phyloP scores from a whole-genome alignment of 64 coral and sea anemone species.

The Dendrophyllia cribrosa region DNA sequence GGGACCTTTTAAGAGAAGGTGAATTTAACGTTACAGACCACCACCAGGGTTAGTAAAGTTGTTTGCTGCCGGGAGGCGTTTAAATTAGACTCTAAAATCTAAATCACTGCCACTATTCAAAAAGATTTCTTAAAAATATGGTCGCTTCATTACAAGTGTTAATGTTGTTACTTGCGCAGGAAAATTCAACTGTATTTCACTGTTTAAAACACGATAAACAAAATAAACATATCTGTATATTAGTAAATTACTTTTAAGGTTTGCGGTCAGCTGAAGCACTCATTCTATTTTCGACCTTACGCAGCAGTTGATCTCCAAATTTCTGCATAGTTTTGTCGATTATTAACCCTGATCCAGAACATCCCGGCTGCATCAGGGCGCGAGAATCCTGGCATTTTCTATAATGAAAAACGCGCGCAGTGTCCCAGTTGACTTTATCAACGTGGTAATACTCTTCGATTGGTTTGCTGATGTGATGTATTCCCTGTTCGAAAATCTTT shows the following conservation, averaged over 20 bases:
- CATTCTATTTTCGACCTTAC: background rate
- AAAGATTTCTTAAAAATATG: too few relatives aligned
- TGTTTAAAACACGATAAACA: too few relatives aligned
- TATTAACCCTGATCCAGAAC: background rate
- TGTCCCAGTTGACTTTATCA: slow-evolving; percentile 1
- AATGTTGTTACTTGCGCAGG: too few relatives aligned
- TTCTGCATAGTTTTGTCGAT: slow-evolving; percentile 41
- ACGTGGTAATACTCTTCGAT: background rate
- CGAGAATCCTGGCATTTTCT: background rate
- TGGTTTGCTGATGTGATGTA: slow-evolving; percentile 40
- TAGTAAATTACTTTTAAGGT: background rate
- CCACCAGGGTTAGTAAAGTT: too few relatives aligned
- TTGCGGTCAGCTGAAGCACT: background rate
- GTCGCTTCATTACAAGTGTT: too few relatives aligned
- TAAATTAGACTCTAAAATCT: too few relatives aligned
- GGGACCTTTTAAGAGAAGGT: too few relatives aligned
- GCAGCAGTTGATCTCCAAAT: background rate
- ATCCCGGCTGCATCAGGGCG: background rate
- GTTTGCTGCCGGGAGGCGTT: too few relatives aligned
- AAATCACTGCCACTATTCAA: too few relatives aligned
- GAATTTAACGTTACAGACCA: too few relatives aligned
- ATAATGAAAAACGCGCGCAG: slow-evolving; percentile 32
- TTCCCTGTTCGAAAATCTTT: slow-evolving; percentile 21
- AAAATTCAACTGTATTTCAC: too few relatives aligned
- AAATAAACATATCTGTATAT: too few relatives aligned